Evolutionary conservation across 35 echinoderm and acorn worm species (phyloP).

Genomic region (Lytechinus pictus): DNA sequence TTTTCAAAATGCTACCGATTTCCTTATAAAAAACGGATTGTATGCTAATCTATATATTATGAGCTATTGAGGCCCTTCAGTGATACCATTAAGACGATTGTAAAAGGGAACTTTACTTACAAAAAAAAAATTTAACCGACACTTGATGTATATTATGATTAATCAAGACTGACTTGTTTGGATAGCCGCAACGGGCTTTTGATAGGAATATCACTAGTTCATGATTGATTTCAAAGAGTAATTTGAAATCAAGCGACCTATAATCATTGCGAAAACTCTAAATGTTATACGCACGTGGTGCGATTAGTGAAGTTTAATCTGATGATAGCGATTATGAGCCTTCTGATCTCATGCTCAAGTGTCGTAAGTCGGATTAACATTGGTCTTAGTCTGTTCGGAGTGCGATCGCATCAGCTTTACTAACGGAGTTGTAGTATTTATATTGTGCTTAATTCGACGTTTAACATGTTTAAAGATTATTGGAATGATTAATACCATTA

Average conservation of each 20-base stretch:
- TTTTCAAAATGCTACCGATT: too few relatives aligned
- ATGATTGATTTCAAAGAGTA: background rate
- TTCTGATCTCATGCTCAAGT: background rate
- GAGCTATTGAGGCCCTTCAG: too few relatives aligned
- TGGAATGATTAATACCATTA: background rate
- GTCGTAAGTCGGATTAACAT: constrained; percentile 1
- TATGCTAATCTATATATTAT: too few relatives aligned
- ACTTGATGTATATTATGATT: too few relatives aligned
- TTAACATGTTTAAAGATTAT: background rate
- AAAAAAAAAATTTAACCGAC: too few relatives aligned
- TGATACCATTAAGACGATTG: too few relatives aligned
- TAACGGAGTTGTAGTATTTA: background rate
- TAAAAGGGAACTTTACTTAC: too few relatives aligned
- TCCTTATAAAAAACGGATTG: too few relatives aligned
- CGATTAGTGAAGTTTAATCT: background rate
- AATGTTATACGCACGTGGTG: background rate
- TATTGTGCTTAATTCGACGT: background rate
- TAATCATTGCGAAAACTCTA: background rate
- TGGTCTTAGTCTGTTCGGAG: background rate
- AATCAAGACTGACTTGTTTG: too few relatives aligned
- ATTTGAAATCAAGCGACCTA: background rate
- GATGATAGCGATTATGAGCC: background rate
- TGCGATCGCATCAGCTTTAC: background rate
- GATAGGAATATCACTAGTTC: too few relatives aligned
- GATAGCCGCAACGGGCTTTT: too few relatives aligned